Conservation (phyloP, 2,797 vertebrate genomes). For the Sarcoramphus papa region DNA sequence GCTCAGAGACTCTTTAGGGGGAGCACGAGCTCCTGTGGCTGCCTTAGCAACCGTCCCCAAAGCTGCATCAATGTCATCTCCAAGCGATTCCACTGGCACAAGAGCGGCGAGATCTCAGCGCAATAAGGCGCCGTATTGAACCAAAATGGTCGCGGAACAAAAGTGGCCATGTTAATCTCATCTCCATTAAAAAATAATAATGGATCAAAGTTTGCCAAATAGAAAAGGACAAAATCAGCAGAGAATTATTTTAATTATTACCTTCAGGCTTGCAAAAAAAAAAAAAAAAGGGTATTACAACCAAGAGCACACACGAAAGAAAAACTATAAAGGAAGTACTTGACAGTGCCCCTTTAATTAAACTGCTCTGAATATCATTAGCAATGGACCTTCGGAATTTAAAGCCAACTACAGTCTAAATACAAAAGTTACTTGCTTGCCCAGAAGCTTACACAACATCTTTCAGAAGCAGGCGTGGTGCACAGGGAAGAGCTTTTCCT, state of each 20-base stretch:
- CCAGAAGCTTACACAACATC: not conserved
- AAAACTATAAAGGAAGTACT: constrained; percentile 58
- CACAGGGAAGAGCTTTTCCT: not conserved
- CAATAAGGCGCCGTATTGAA: not conserved
- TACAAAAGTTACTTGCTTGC: not conserved
- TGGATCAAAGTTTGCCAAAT: constrained; percentile 65
- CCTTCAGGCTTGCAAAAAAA: constrained; percentile 41
- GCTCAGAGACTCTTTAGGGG: not conserved
- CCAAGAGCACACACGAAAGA: not conserved
- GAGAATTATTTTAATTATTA: constrained; percentile 71
- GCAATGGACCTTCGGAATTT: constrained; percentile 53
- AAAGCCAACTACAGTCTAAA: constrained; percentile 54
- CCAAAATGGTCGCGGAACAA: not conserved
- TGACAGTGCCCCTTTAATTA: constrained; percentile 66
- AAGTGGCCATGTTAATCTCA: constrained; percentile 10
- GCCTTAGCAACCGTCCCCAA: constrained; percentile 3
- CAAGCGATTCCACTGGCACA: not conserved
- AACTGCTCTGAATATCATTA: constrained; percentile 57
- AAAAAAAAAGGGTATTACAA: not conserved
- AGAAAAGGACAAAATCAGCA: constrained; percentile 65
- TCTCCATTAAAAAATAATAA: constrained; percentile 60
- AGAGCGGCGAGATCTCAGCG: not conserved
- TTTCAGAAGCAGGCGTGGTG: not conserved
- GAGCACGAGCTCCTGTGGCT: not conserved
- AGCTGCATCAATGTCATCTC: not conserved